These are phyloP conservation scores for Urocitellus parryii DNA, from an alignment of 2,113 vertebrate genomes.

Conservation along the genomic window DNA sequence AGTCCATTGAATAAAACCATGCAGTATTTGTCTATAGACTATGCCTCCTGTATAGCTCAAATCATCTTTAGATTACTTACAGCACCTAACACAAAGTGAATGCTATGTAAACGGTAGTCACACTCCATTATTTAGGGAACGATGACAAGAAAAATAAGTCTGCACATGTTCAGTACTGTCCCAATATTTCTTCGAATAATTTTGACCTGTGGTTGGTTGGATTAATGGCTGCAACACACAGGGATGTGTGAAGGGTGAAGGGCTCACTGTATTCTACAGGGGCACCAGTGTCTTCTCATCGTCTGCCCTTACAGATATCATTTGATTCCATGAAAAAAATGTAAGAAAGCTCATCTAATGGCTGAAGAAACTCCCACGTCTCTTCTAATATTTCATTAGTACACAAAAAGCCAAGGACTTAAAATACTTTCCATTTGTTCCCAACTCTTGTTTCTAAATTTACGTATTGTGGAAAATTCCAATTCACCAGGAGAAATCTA, in stretches of 20 bases:
- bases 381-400: neutral
- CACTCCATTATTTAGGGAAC: neutral
- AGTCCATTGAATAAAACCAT: neutral
- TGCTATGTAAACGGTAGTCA: neutral
- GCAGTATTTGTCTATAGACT: neutral
- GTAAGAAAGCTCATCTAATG: neutral
- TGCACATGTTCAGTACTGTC: neutral
- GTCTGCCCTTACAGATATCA: slow-evolving; percentile 6
- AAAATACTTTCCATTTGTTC: neutral
- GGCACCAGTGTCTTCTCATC: neutral
- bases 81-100: neutral
- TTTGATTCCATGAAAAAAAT: neutral
- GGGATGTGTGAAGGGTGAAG: neutral
- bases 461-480: neutral
- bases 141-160: neutral
- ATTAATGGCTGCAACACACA: too few relatives aligned
- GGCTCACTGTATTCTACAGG: neutral
- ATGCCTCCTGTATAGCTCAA: neutral
- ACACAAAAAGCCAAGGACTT: neutral
- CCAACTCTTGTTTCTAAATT: slow-evolving; percentile 39
- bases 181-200: neutral
- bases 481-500: slow-evolving; percentile 7
- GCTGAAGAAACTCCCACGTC: neutral
- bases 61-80: neutral
- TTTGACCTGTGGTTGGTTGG: neutral